Base-by-base conservation (phyloP, 2,888 invertebrate genomes). In the Rotaria macrura region DNA sequence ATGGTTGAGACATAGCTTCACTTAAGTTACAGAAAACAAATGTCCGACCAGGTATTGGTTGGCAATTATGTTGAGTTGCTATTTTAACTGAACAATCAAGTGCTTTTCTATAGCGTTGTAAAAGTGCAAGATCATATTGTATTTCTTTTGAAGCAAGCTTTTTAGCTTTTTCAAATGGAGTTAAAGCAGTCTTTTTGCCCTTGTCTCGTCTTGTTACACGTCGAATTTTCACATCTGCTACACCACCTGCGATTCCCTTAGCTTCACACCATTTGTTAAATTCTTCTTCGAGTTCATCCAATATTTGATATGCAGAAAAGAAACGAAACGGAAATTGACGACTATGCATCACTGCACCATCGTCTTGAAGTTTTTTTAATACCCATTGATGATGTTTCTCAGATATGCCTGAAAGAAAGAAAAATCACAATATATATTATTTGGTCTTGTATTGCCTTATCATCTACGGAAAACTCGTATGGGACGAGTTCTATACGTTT, bases 281-380 rank as follows among this genome's bases (percentile, higher is more conserved):
- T 4, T 89, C 89, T 57, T 88, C 88, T 85, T 89, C 88, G 83
- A 91, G 88, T 40, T 89, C 88, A 74, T 88, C 88, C 54, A 92
- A 88, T 17, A 90, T 90, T 87, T 90, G 89, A 88, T 90, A 91
- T 23, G 92, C 92, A 34, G 91, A 90, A 89, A 91, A 91, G 88
- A 91, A 92, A 29, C 91, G 88, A 88, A 91, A 91, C 34, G 92
- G 91, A 87, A 91, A 90, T 89, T 91, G 91, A 84, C 90, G 89
- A 87, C 91, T 91, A 88, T 90, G 89, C 83, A 90, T 89, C 25
- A 91, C 90, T 72, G 89, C 88, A 86, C 88, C 89, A 90, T 91
- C 89, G 87, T 91, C 90, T n/a, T 89, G 89, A 25, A 92, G 89
- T 84, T 90, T 89, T 20, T 88, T 88, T 25, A 91, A 84, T 74